Base-by-base conservation (phyloP, 2,888 invertebrate genomes). In the Eurytoma californica region DNA sequence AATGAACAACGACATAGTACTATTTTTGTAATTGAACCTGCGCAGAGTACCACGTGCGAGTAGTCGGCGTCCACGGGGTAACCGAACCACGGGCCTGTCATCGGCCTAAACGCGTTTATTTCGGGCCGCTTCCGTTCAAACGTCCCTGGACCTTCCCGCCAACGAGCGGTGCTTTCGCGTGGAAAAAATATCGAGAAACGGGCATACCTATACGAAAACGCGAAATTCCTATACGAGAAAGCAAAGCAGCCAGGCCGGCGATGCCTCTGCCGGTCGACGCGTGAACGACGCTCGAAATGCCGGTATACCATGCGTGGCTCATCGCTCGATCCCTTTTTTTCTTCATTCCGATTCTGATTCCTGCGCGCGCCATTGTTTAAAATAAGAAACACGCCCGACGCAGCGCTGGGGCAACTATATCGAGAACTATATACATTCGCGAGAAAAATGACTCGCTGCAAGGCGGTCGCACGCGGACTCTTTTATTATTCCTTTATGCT, bases 191-290 rank as follows among this genome's bases (percentile, higher is more conserved):
- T 39, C 39, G 24, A 39, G n/a, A 28, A 69, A 58, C 39, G 18
- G 53, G n/a, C n/a, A n/a, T n/a, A n/a, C n/a, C n/a, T n/a, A n/a
- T n/a, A n/a, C n/a, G n/a, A n/a, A n/a, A n/a, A n/a, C n/a, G n/a
- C n/a, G n/a, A n/a, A n/a, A n/a, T n/a, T n/a, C n/a, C n/a, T n/a
- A n/a, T n/a, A n/a, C n/a, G n/a, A n/a, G n/a, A n/a, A n/a, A n/a
- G n/a, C n/a, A n/a, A 39, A 39, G 9, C 9, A 7, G 1, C 39
- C 9, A 39, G 39, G 39, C 7, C 39, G 39, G 9, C 39, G 39
- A 9, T 39, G 70, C 70, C 77, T 77, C 77, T 70, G 51, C 4
- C 58, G 77, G 77, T 30, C n/a, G 24, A 14, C 24, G 3, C 7
- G 5, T 3, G 70, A 70, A 70, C 49, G 47, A 20, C 28, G 24